Conservation (phyloP, 2,797 vertebrate species). For the Gobio occitaniae region DNA sequence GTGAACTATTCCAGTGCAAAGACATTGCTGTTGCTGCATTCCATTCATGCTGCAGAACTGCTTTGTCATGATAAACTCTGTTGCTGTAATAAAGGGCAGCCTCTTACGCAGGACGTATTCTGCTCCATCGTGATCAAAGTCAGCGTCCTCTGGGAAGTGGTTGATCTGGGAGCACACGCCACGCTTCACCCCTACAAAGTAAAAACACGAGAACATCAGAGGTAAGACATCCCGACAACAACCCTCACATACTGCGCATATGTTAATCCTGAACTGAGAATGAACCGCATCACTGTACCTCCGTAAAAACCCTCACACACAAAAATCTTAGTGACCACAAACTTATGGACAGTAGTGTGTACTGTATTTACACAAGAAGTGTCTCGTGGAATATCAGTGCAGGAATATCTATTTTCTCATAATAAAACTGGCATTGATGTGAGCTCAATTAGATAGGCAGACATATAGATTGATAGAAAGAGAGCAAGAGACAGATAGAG, state of each 20-base stretch:
- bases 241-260: background rate
- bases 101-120: constrained; percentile 93
- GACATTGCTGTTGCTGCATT: background rate
- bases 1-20: background rate
- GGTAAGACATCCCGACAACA: constrained; percentile 1
- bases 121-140: constrained; percentile 95
- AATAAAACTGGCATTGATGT: background rate
- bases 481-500: background rate
- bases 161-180: constrained; percentile 94
- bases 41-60: constrained; percentile 5
- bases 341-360: background rate
- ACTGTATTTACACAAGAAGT: background rate
- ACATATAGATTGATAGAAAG: background rate
- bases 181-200: constrained; percentile 85
- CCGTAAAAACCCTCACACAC: background rate
- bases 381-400: background rate
- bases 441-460: background rate
- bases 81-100: constrained; percentile 31
- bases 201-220: constrained; percentile 56
- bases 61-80: constrained; percentile 21
- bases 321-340: background rate
- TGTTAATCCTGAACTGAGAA: background rate
- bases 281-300: background rate
- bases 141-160: constrained; percentile 94
- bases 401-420: background rate